phyloP scores from a whole-genome alignment of 2,797 vertebrate genomes.

The Anguilla marmorata region DNA sequence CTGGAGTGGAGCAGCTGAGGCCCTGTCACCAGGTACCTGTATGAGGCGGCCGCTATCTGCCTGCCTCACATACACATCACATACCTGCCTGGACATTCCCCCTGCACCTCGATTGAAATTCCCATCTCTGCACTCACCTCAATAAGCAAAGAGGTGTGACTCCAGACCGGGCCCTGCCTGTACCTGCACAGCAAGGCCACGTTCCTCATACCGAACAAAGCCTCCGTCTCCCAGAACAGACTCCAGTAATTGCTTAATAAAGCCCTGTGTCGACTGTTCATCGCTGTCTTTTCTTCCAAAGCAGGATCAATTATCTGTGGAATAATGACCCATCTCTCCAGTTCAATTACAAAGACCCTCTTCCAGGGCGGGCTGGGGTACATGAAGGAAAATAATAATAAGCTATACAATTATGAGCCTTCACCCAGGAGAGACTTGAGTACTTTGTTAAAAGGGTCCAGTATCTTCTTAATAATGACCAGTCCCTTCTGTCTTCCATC shows the following conservation, averaged over 20 bases:
- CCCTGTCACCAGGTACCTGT: conserved; percentile 18
- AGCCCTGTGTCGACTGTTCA: background rate
- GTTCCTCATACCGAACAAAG: background rate
- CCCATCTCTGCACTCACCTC: background rate
- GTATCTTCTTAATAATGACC: background rate
- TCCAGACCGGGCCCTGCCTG: background rate
- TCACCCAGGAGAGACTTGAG: background rate
- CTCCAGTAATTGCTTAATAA: background rate
- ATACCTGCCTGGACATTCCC: conserved; percentile 20
- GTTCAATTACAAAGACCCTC: background rate
- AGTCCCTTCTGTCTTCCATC: background rate
- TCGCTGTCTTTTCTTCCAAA: background rate
- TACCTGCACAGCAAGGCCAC: background rate
- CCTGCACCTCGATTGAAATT: background rate
- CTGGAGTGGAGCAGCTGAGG: background rate
- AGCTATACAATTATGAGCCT: background rate
- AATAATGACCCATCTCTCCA: background rate
- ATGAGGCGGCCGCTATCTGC: conserved; percentile 19
- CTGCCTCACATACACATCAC: conserved; percentile 22
- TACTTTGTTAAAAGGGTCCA: background rate
- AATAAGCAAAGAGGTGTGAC: background rate
- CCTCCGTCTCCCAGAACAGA: background rate
- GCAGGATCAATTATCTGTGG: background rate
- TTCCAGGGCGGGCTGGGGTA: background rate
- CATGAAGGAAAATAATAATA: background rate